These are phyloP conservation scores for Diacarnus erythraeanus DNA, from an alignment of 37 sponge, comb jelly and placozoan genomes.

Conservation along the genomic window DNA sequence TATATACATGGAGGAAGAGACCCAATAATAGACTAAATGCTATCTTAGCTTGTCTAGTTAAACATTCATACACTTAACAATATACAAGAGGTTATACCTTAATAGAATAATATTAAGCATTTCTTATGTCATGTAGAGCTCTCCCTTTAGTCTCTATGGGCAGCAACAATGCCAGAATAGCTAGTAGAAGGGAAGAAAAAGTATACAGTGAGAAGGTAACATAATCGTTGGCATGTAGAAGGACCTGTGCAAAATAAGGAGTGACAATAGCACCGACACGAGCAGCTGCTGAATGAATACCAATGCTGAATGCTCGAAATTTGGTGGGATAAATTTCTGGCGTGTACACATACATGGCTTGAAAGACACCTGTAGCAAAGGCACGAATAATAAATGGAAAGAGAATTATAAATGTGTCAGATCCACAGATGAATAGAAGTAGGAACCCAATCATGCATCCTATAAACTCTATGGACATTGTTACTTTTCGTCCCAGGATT, in stretches of 20 bases:
- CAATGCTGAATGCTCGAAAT: slow-evolving; percentile 63
- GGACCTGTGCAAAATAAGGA: slow-evolving; percentile 70
- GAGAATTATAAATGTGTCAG: slow-evolving; percentile 40
- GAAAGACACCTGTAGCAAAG: slow-evolving; percentile 73
- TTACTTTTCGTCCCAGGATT: slow-evolving; percentile 75
- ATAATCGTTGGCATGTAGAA: slow-evolving; percentile 40
- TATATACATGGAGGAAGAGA: too few species aligned
- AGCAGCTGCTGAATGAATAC: slow-evolving; percentile 41
- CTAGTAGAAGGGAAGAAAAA: slow-evolving; percentile 16
- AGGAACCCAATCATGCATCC: slow-evolving; percentile 47
- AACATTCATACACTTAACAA: too few species aligned
- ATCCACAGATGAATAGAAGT: slow-evolving; percentile 70
- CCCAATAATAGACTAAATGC: too few species aligned
- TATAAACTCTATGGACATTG: slow-evolving; percentile 69
- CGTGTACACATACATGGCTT: slow-evolving; percentile 84
- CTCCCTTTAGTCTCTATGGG: slow-evolving; percentile 87
- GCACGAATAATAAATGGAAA: slow-evolving; percentile 71
- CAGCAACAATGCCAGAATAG: slow-evolving; percentile 41
- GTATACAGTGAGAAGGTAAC: slow-evolving; percentile 48
- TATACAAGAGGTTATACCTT: too few species aligned
- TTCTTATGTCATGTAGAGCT: slow-evolving; percentile 8
- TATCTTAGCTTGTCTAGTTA: too few species aligned
- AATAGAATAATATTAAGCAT: too few species aligned
- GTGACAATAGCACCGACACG: slow-evolving; percentile 75
- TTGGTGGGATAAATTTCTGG: slow-evolving; percentile 83